phyloP scores from a whole-genome alignment of 2,797 vertebrate species.

The Fratercula arctica region DNA sequence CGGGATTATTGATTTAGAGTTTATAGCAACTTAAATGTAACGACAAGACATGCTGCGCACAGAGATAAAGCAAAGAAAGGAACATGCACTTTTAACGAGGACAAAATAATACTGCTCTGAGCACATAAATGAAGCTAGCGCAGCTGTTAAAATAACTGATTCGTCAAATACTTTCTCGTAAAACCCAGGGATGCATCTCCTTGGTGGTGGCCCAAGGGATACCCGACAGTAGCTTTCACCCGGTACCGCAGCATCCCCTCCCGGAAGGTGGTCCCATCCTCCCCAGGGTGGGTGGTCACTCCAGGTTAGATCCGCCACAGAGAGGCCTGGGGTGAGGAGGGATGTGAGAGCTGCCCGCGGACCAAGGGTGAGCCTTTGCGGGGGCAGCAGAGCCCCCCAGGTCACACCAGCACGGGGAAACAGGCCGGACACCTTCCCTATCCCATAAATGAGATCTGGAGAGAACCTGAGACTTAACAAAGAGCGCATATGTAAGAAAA shows the following conservation, averaged over 20 bases:
- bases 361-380: not conserved
- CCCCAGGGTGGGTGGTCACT: not conserved
- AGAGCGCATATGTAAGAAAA: not conserved
- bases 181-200: not conserved
- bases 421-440: not conserved
- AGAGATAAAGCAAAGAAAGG: not conserved
- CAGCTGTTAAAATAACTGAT: not conserved
- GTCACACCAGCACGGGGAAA: not conserved
- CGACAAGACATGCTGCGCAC: not conserved
- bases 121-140: not conserved
- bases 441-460: not conserved
- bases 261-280: not conserved
- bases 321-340: not conserved
- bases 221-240: not conserved
- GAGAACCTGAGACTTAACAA: not conserved
- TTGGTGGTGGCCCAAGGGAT: not conserved
- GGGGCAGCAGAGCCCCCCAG: not conserved
- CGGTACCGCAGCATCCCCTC: not conserved
- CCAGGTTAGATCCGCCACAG: not conserved
- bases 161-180: not conserved
- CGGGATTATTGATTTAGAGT: slow-evolving; percentile 62
- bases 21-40: slow-evolving; percentile 2
- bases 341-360: not conserved
- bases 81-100: not conserved
- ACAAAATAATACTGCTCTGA: not conserved